Evolutionary conservation across 2,888 invertebrate species (phyloP).

Genomic region (Oeneis ivallda): DNA sequence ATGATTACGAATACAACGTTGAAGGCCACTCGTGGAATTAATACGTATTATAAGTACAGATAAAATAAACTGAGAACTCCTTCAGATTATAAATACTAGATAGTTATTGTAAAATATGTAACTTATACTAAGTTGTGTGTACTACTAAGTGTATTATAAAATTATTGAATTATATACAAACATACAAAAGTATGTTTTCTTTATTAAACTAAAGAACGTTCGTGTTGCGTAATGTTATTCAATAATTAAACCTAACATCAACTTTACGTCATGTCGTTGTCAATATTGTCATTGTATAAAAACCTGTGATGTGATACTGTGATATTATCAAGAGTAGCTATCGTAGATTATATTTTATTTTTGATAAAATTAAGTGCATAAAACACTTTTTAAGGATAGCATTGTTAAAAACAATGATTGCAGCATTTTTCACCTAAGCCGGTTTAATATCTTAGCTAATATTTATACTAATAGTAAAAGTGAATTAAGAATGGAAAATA

Average conservation of each 20-base stretch:
- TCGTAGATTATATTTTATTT: neutral
- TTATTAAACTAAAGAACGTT: neutral
- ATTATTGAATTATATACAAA: neutral
- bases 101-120: neutral
- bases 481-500: constrained; percentile 17
- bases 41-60: neutral
- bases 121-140: neutral
- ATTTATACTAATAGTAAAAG: neutral
- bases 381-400: too few species aligned
- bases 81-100: constrained; percentile 1
- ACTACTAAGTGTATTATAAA: neutral
- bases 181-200: neutral
- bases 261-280: neutral
- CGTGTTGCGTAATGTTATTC: neutral
- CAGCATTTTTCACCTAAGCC: too few species aligned
- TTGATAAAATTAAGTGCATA: neutral
- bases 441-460: neutral
- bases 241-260: neutral
- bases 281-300: neutral
- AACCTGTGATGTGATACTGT: neutral
- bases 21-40: neutral
- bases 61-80: neutral
- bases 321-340: neutral
- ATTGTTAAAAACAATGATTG: too few species aligned
- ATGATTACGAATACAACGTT: neutral